phyloP scores from a whole-genome alignment of 1,140 invertebrate genomes.

The Trichonephila inaurata region DNA sequence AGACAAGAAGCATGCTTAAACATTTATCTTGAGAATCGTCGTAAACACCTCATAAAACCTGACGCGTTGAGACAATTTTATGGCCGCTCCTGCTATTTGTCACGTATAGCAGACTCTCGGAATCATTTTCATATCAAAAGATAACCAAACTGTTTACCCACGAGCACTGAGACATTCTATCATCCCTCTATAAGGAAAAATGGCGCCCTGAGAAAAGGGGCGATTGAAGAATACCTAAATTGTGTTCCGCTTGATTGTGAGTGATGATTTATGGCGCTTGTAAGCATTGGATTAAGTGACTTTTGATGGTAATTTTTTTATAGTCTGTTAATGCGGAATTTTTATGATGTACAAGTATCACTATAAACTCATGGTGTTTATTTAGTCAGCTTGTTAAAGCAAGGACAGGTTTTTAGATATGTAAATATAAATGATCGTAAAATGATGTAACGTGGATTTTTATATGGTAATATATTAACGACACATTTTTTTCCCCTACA shows the following conservation, averaged over 20 bases:
- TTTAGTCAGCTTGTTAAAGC: conserved; percentile 39
- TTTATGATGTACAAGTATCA: conserved; percentile 4
- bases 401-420: too few species aligned
- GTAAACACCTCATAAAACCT: conserved; percentile 72
- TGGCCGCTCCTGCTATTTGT: conserved; percentile 48
- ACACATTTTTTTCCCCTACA: too few species aligned
- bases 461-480: too few species aligned
- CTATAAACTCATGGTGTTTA: conserved; percentile 24
- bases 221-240: neutral
- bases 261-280: conserved; percentile 32
- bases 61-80: conserved; percentile 64
- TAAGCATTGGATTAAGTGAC: neutral
- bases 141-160: conserved; percentile 64
- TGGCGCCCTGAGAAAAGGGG: neutral
- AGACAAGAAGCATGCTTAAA: conserved; percentile 62
- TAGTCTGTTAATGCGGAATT: conserved; percentile 41
- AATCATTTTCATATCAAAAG: conserved; percentile 74
- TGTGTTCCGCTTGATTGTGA: conserved; percentile 15
- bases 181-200: neutral
- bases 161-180: neutral
- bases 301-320: conserved; percentile 28
- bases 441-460: too few species aligned
- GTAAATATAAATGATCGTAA: too few species aligned
- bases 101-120: conserved; percentile 45
- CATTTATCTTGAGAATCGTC: conserved; percentile 69